phyloP scores from a whole-genome alignment of 2,113 vertebrate genomes.

The Pygoscelis antarcticus region DNA sequence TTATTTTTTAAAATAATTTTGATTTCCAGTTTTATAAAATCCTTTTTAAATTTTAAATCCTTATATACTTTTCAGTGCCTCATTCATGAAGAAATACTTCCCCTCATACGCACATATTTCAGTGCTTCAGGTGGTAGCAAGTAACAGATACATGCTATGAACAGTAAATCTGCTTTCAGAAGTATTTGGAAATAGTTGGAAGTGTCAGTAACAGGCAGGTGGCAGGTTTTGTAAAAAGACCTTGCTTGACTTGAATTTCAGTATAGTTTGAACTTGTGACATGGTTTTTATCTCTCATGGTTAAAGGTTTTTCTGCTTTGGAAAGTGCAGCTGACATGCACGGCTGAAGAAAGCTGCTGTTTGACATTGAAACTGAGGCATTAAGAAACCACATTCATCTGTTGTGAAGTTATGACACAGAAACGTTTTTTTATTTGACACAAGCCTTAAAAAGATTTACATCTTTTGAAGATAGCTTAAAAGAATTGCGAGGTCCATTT shows the following conservation, averaged over 20 bases:
- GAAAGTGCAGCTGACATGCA: background rate
- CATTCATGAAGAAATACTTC: background rate
- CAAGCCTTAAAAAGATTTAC: background rate
- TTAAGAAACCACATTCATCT: background rate
- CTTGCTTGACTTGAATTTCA: conserved; percentile 51
- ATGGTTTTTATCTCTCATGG: background rate
- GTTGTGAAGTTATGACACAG: background rate
- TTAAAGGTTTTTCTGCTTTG: background rate
- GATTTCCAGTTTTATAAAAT: background rate
- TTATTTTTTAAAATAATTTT: background rate
- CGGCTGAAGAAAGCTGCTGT: background rate
- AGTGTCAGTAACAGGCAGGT: background rate
- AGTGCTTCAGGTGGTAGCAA: background rate
- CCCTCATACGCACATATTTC: background rate
- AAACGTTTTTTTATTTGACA: background rate
- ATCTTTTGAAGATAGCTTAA: background rate
- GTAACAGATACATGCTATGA: background rate
- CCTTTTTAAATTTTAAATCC: background rate
- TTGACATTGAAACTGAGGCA: background rate
- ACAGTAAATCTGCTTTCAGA: background rate
- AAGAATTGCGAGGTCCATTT: background rate
- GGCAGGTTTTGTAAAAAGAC: conserved; percentile 11
- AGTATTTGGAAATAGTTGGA: background rate
- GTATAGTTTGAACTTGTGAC: conserved; percentile 10
- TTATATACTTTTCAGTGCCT: background rate